phyloP scores from a whole-genome alignment of 2,797 vertebrate genomes.

The Syngnathus rostellatus region DNA sequence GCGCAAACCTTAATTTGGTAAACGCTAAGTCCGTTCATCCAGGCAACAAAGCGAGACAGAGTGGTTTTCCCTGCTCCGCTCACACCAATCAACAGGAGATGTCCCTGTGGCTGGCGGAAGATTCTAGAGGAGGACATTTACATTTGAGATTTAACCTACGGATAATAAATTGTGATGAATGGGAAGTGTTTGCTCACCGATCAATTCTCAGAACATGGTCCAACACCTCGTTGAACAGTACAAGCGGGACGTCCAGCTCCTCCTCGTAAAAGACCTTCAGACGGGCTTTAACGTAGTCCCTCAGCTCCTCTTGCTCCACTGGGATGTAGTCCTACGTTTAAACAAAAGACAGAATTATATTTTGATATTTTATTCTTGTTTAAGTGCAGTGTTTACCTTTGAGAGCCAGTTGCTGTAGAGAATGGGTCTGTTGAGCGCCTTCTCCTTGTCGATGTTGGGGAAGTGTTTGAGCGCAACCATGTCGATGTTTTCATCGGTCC shows the following conservation, averaged over 20 bases:
- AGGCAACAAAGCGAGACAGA: slow-evolving; percentile 94
- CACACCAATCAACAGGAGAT: slow-evolving; percentile 94
- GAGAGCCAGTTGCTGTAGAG: slow-evolving; percentile 99
- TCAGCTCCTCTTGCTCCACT: slow-evolving; percentile 95
- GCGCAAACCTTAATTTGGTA: slow-evolving; percentile 93
- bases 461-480: slow-evolving; percentile 94
- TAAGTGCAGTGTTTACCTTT: slow-evolving; percentile 68
- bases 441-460: slow-evolving; percentile 94
- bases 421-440: slow-evolving; percentile 88
- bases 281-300: slow-evolving; percentile 96
- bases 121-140: slow-evolving; percentile 71
- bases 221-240: slow-evolving; percentile 96
- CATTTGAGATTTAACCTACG: not conserved
- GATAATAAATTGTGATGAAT: not conserved
- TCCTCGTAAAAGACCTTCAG: slow-evolving; percentile 99
- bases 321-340: slow-evolving; percentile 89
- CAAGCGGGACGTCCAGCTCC: slow-evolving; percentile 93
- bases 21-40: slow-evolving; percentile 98
- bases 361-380: not conserved
- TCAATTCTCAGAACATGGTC: slow-evolving; percentile 97
- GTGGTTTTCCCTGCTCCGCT: slow-evolving; percentile 98
- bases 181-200: slow-evolving; percentile 63
- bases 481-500: slow-evolving; percentile 98
- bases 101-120: slow-evolving; percentile 97
- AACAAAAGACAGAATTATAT: slow-evolving; percentile 3